Evolutionary conservation across 1,140 invertebrate species (phyloP).

Genomic region (Frieseomelitta varia): DNA sequence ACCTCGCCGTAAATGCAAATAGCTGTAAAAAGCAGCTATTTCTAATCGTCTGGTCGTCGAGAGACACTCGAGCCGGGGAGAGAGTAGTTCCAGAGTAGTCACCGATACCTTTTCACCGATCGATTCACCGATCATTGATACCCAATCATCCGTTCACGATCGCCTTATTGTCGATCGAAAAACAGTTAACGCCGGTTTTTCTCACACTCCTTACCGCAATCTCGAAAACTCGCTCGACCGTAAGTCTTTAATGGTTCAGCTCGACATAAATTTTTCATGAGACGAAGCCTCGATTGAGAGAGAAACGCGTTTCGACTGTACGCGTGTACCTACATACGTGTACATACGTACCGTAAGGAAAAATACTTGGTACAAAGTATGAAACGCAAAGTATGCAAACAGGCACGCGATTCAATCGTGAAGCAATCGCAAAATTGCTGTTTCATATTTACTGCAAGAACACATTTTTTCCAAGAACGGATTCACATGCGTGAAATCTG

Average conservation of each 20-base stretch:
- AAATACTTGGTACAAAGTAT: no score
- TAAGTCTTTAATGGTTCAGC: constrained; percentile 73
- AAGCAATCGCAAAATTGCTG: no score
- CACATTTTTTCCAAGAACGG: background rate
- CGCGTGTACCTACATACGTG: no score
- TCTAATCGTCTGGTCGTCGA: constrained; percentile 66
- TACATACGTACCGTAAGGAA: no score
- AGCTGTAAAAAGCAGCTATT: constrained; percentile 55
- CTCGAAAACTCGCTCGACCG: constrained; percentile 73
- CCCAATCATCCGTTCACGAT: constrained; percentile 78
- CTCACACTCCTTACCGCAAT: constrained; percentile 73
- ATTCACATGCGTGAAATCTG: constrained; percentile 8
- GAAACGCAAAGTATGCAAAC: no score
- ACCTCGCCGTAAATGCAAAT: constrained; percentile 27
- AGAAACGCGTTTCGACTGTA: no score
- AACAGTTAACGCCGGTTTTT: constrained; percentile 70
- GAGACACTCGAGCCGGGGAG: constrained; percentile 61
- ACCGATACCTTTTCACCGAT: constrained; percentile 70
- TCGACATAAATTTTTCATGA: constrained; percentile 71
- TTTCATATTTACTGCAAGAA: no score
- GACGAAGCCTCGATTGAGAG: background rate
- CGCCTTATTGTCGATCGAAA: constrained; percentile 72
- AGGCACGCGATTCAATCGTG: no score
- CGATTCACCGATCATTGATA: constrained; percentile 78
- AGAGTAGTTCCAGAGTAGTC: constrained; percentile 33